These are phyloP conservation scores for Phoebastria nigripes DNA, from an alignment of 2,797 vertebrate species.

Conservation along the genomic window DNA sequence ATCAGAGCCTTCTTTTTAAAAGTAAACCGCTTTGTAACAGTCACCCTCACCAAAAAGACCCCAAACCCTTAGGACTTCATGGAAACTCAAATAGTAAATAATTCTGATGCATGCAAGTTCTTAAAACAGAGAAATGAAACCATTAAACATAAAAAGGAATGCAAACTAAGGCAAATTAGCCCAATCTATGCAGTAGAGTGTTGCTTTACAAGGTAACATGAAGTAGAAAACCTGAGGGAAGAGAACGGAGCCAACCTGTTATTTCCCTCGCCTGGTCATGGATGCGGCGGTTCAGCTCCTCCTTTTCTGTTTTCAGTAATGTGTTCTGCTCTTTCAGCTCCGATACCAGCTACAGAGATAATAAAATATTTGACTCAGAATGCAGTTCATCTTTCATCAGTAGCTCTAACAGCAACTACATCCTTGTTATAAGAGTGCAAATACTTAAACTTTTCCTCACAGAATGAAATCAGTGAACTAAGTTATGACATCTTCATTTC, in stretches of 20 bases:
- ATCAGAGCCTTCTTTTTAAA: not conserved
- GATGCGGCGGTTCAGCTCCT: slow-evolving; percentile 88
- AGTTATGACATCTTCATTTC: not conserved
- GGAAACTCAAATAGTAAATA: not conserved
- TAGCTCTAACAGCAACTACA: not conserved
- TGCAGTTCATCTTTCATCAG: not conserved
- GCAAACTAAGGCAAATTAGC: not conserved
- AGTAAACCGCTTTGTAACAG: not conserved
- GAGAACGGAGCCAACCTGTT: slow-evolving; percentile 79
- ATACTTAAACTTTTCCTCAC: not conserved
- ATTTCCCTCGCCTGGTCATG: slow-evolving; percentile 92
- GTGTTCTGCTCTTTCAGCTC: slow-evolving; percentile 93
- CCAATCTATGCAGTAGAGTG: not conserved
- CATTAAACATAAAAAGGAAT: not conserved
- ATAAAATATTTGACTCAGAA: not conserved
- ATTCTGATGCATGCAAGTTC: not conserved
- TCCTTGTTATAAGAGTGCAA: not conserved
- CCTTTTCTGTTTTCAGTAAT: slow-evolving; percentile 90
- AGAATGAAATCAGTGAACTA: not conserved
- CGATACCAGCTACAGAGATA: slow-evolving; percentile 82
- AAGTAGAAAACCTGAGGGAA: not conserved
- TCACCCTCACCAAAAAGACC: not conserved
- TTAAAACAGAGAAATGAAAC: not conserved
- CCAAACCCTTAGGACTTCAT: not conserved
- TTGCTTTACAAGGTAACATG: not conserved